Conservation (phyloP, 2,888 invertebrate genomes). For the Lepidochrysops patricia region DNA sequence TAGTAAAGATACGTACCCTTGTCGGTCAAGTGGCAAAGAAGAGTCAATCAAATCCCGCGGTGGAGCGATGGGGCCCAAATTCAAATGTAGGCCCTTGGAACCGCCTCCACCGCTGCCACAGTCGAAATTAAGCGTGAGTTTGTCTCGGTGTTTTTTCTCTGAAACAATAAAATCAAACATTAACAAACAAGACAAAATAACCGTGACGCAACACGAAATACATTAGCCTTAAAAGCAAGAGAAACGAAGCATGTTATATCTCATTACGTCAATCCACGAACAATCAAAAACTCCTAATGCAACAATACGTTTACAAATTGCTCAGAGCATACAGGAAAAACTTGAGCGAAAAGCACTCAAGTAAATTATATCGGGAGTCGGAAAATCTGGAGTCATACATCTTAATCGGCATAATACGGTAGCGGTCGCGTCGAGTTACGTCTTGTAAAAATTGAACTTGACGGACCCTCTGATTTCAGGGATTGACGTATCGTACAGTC, state of each 20-base stretch:
- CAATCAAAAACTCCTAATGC: conserved; percentile 53
- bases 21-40: conserved; percentile 87
- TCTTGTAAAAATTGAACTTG: conserved; percentile 41
- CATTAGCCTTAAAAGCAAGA: neutral
- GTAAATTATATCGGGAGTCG: conserved; percentile 65
- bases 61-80: conserved; percentile 78
- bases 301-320: conserved; percentile 69
- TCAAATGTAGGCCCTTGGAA: conserved; percentile 79
- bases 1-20: conserved; percentile 78
- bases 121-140: conserved; percentile 83
- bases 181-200: neutral
- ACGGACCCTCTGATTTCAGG: conserved; percentile 50
- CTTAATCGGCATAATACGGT: conserved; percentile 70
- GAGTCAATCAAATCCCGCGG: conserved; percentile 86
- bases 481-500: conserved; percentile 38
- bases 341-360: conserved; percentile 69
- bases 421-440: conserved; percentile 56
- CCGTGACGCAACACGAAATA: neutral
- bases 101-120: conserved; percentile 62
- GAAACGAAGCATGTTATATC: conserved; percentile 23
- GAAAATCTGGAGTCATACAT: conserved; percentile 62
- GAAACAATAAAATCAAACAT: conserved; percentile 29
- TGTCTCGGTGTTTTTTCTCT: conserved; percentile 78
- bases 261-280: conserved; percentile 42
- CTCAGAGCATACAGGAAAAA: conserved; percentile 56